Base-by-base conservation (phyloP, 2,888 invertebrate genomes). In the Mechanitis mazaeus region DNA sequence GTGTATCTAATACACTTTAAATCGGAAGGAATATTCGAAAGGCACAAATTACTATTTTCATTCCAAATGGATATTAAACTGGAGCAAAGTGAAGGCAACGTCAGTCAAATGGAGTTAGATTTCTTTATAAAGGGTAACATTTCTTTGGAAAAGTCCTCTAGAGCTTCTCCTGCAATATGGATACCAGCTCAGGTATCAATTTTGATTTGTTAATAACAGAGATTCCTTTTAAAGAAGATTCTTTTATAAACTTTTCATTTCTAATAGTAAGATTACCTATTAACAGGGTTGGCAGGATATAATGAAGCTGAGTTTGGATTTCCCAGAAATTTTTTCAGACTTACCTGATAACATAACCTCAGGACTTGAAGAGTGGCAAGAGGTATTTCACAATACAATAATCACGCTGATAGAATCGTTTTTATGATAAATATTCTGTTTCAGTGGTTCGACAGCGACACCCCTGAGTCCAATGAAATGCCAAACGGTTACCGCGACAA, bases 71-170 rank as follows among this genome's bases (percentile, higher is more conserved):
- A 96, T 64, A 93, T 94, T 20, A 96, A 95, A 77, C 80, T 98
- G 68, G 94, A 97, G 72, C 94, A 95, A 79, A 94, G 94, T 71
- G 91, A 92, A 6, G 91, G 85, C 0, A 76, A 86, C 33, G 83
- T 97, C 1, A 81, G 78, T 0, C 96, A 95, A 74, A 76, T 84
- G 5, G 94, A 97, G 76, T 79, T 98, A 35, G 96, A 97, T 78
- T 98, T 98, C 87, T 97, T 98, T 79, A 95, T 97, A 70, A 97
- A 97, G 75, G 97, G 96, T 54, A 94, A 94, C 69, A 93, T 96
- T 0, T 91, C 94, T 0, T 83, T 97, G 67, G 95, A 96, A 76
- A 96, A 95, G 81, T 91, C 94, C 1, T 75, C 92, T 12, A 84
- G 91, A 28, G 79, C 85, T 12, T 93, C 93, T 77, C 96, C 97